These are phyloP conservation scores for Gopherus evgoodei DNA, from an alignment of 2,113 vertebrate genomes.

Conservation along the genomic window DNA sequence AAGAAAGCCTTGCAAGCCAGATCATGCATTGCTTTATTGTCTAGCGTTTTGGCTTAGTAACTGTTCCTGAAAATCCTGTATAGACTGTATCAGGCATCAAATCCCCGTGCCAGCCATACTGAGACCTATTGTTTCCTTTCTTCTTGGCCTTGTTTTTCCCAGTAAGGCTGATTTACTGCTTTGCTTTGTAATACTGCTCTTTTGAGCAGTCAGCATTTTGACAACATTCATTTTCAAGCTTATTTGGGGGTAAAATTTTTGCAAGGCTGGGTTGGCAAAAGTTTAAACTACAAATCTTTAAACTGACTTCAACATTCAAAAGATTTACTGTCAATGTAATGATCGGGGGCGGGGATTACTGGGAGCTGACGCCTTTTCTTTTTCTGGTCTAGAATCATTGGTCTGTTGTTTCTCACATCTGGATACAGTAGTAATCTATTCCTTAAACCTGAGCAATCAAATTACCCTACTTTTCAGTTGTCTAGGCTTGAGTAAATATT, in stretches of 20 bases:
- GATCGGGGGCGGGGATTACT: conserved; percentile 18
- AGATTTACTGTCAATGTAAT: conserved; percentile 58
- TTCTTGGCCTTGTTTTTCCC: background rate
- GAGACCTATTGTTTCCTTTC: background rate
- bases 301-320: background rate
- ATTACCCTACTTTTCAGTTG: conserved; percentile 72
- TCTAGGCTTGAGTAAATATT: conserved; percentile 69
- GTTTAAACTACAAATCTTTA: conserved; percentile 11
- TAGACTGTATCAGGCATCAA: rapidly evolving
- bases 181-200: background rate
- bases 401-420: conserved; percentile 61
- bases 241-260: background rate
- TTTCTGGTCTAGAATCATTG: conserved; percentile 40
- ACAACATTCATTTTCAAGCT: conserved; percentile 16
- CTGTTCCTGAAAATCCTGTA: conserved; percentile 9
- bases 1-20: background rate
- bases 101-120: rapidly evolving
- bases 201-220: background rate
- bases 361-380: conserved; percentile 37
- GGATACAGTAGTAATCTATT: conserved; percentile 50
- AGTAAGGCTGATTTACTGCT: conserved; percentile 36
- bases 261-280: background rate
- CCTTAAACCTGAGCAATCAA: conserved; percentile 53
- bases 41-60: background rate
- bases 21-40: background rate